Percentiles rank a stretch among this genome's conserved stretches.
Conservation (phyloP, 2,797 vertebrate species). For the Pogoniulus pusillus region DNA sequence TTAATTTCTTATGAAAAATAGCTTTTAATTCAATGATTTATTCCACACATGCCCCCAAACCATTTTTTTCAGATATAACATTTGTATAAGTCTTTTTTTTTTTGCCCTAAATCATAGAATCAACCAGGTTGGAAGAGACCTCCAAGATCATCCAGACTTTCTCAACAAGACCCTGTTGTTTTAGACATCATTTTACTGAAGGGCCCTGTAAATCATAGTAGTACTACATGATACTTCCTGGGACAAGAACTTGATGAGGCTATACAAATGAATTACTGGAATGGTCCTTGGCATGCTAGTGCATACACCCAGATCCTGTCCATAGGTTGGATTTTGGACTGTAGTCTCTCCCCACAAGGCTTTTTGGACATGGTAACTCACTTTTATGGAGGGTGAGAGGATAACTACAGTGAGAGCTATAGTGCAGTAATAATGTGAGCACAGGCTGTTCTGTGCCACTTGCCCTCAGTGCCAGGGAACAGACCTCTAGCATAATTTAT, state of each 20-base stretch:
- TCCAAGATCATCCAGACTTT: no score
- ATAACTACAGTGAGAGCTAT: background rate
- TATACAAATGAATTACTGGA: background rate
- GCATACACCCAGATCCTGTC: background rate
- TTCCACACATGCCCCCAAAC: background rate
- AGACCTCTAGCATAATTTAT: slow-evolving; percentile 25
- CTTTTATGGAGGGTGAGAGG: background rate
- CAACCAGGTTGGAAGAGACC: no score
- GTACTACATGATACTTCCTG: background rate
- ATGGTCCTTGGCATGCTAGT: background rate
- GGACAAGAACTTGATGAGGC: background rate
- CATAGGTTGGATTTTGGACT: background rate
- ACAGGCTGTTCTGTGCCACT: background rate
- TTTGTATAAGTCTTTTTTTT: background rate
- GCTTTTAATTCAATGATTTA: background rate
- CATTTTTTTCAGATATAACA: background rate
- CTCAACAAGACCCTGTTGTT: background rate
- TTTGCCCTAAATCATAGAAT: no score
- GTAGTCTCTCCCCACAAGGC: background rate
- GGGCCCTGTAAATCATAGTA: background rate
- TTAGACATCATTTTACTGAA: background rate
- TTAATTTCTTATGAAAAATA: background rate
- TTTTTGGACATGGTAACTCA: background rate
- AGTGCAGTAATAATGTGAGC: background rate
- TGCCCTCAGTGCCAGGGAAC: background rate